Base-by-base conservation (phyloP, 2,888 invertebrate species). In the Apomyelois bistriatella region DNA sequence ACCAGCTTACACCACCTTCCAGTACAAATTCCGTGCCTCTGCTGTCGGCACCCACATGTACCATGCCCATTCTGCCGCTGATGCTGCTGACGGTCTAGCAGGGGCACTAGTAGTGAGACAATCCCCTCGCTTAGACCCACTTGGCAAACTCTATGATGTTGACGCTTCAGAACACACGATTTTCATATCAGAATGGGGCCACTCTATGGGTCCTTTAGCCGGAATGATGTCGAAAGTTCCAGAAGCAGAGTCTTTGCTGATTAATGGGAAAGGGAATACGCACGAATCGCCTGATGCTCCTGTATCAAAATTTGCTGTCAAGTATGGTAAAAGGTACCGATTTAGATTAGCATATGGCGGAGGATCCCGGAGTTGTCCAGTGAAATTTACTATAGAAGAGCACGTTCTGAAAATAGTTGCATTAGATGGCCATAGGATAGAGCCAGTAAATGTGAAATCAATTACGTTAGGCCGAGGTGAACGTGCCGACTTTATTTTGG, bases 11-110 rank as follows among this genome's bases (percentile, higher is more conserved):
- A 94, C 94, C 1, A 94, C 93, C 9, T 95, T 95, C 79, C 94
- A 94, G 68, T 95, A 95, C 74, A 94, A 94, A 76, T 95, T 95
- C 74, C 89, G 93, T n/a, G 95, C 94, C 0, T 92, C 93, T 1
- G 90, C 91, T 30, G 90, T 93, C 3, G 95, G 95, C 15, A 95
- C 95, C 1, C 95, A 95, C 72, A 92, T 94, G 74, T 95, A 94
- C 82, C 95, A 95, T 58, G 94, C 95, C 2, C 94, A 94, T 73
- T 94, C 90, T 53, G 94, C 94, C 16, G 91, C 93, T 0, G 94
- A 94, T 60, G 88, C 93, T 9, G 91, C 93, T 0, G 94, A 94
- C 58, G 95, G 95, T 1, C 82, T 94, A 15, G 94, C 94, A 49
- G 95, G 95, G 2, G 92, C 94, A 0, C 85, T 95, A 46, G 90